Evolutionary conservation across 2,797 vertebrate genomes (phyloP), one percentile per base, ranked within the genome.

Genomic region (Tauraco hartlaubi): DNA sequence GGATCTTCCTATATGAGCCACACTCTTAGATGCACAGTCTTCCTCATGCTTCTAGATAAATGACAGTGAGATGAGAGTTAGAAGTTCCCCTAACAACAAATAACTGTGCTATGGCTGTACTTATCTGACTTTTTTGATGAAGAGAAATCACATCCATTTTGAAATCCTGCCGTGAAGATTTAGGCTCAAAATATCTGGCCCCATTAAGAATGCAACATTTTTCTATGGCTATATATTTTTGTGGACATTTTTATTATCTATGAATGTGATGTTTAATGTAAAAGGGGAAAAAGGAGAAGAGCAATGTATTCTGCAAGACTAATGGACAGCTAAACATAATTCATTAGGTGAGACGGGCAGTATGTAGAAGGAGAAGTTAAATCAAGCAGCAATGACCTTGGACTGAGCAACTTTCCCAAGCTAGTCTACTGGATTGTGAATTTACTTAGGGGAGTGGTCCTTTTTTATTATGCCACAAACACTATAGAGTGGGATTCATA

Each of bases 351-450:
- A 87, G 67, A 88, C 0, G 1, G 67, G 88, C 77, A 95, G 85
- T 43, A 37, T 75, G 69, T 72, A 88, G 82, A 91, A 91, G 0
- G 5, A 75, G 66, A 94, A 92, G 85, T 86, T 94, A 94, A 96
- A 94, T 88, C 88, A 94, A 88, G 59, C 73, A 86, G 90, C 79
- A 93, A 71, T 92, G 79, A 96, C 94, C 95, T 95, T 96, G 93
- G 63, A 86, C 52, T 58, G 67, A 86, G 44, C 37, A 82, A 71
- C 31, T 92, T 85, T 86, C 64, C 74, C 59, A 52, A 71, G 52
- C 37, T 29, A 39, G 33, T 82, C 41, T 84, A 79, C 39, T 52
- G 78, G 59, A 79, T 87, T 88, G 76, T 69, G 31, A 90, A 88
- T 86, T 85, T 88, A 66, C 18, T 92, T 46, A 49, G 37, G 29